A percentile compares a stretch with the other conserved stretches of the same genome.
These are phyloP conservation scores for Diaphora mendica DNA, from an alignment of 2,888 invertebrate species.

Conservation along the genomic window DNA sequence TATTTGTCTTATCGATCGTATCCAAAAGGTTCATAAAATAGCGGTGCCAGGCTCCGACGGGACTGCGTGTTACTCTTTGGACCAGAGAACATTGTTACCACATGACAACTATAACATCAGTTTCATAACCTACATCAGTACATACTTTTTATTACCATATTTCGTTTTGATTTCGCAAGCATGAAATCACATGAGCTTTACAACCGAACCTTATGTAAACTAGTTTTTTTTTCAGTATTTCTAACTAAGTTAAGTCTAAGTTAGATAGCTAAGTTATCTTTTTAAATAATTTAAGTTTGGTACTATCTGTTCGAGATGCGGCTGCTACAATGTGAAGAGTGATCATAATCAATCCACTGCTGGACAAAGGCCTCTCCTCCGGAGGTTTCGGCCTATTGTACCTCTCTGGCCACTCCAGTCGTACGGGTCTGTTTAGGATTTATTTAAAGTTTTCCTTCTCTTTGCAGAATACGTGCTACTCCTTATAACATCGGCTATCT, in stretches of 20 bases:
- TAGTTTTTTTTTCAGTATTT: neutral
- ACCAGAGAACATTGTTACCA: slow-evolving; percentile 41
- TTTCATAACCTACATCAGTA: slow-evolving; percentile 36
- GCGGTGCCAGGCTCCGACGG: slow-evolving; percentile 72
- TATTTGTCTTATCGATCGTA: slow-evolving; percentile 80
- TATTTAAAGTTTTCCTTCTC: too few species aligned
- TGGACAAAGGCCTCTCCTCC: too few species aligned
- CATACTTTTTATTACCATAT: slow-evolving; percentile 38
- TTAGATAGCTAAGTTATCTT: neutral
- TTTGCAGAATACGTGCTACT: too few species aligned
- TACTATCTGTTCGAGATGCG: too few species aligned
- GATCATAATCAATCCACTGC: too few species aligned
- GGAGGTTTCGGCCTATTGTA: too few species aligned
- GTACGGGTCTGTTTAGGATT: too few species aligned
- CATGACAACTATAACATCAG: slow-evolving; percentile 31
- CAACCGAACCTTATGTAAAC: neutral
- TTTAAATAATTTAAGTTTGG: neutral
- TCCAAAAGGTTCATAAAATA: slow-evolving; percentile 59
- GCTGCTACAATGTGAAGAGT: too few species aligned
- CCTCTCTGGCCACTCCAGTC: too few species aligned
- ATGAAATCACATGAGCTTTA: slow-evolving; percentile 22
- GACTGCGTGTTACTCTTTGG: slow-evolving; percentile 45
- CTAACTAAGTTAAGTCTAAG: too few species aligned
- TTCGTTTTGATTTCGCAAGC: slow-evolving; percentile 23
- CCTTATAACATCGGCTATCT: too few species aligned